phyloP scores from a whole-genome alignment of 2,113 vertebrate species.

The Microcebus griseorufus region DNA sequence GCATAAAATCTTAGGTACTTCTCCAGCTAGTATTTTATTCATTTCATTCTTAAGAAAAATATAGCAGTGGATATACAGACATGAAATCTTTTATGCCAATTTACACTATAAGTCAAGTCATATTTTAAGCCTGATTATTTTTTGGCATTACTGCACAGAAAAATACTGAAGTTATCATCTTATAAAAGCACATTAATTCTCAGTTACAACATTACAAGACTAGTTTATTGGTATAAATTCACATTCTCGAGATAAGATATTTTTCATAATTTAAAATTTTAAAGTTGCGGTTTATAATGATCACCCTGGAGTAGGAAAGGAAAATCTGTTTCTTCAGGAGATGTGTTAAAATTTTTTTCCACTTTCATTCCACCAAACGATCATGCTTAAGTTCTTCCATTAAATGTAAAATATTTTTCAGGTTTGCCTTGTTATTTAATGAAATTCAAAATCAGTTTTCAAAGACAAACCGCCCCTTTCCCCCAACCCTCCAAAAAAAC shows the following conservation, averaged over 20 bases:
- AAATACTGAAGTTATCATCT: constrained; percentile 62
- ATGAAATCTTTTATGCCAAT: constrained; percentile 59
- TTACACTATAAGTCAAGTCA: constrained; percentile 53
- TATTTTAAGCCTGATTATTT: constrained; percentile 74
- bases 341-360: constrained; percentile 69
- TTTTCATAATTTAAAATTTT: constrained; percentile 76
- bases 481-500: constrained; percentile 67
- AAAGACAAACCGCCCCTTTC: constrained; percentile 72
- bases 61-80: constrained; percentile 22
- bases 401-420: constrained; percentile 78
- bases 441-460: constrained; percentile 79
- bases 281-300: constrained; percentile 69
- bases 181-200: constrained; percentile 77
- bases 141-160: constrained; percentile 56
- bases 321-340: constrained; percentile 74
- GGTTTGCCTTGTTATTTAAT: constrained; percentile 76
- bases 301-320: constrained; percentile 56
- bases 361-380: constrained; percentile 69
- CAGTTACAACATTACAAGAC: constrained; percentile 56
- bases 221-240: constrained; percentile 69
- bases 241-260: constrained; percentile 65
- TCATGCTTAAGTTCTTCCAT: constrained; percentile 70
- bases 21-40: not conserved
- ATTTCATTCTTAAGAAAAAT: constrained; percentile 40
- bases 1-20: constrained; percentile 7